Evolutionary conservation across 2,113 vertebrate genomes (phyloP).

Genomic region (Melanostigma gelatinosum): DNA sequence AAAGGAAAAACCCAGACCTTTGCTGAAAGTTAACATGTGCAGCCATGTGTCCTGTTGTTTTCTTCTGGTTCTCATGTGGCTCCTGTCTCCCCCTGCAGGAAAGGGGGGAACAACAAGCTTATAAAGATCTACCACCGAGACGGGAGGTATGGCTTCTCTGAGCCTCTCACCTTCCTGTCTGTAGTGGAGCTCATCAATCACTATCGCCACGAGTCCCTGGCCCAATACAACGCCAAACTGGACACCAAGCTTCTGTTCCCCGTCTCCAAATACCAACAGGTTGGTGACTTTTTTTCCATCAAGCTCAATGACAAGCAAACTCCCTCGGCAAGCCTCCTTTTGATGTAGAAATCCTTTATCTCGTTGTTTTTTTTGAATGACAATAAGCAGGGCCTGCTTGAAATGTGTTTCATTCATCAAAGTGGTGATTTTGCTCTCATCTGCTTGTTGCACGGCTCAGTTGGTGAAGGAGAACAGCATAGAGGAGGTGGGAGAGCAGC

Average conservation of each 20-base stretch:
- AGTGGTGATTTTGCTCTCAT: background rate
- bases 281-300: slow-evolving; percentile 62
- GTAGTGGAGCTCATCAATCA: slow-evolving; percentile 97
- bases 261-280: slow-evolving; percentile 97
- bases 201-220: slow-evolving; percentile 96
- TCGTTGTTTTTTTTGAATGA: background rate
- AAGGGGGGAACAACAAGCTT: slow-evolving; percentile 99
- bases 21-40: background rate
- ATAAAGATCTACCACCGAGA: slow-evolving; percentile 98
- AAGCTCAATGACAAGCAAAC: background rate
- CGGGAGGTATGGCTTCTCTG: slow-evolving; percentile 95
- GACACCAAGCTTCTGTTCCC: slow-evolving; percentile 96
- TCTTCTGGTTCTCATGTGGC: background rate
- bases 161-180: slow-evolving; percentile 94
- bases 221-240: slow-evolving; percentile 97
- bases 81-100: slow-evolving; percentile 84
- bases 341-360: background rate
- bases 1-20: background rate
- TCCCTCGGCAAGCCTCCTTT: background rate
- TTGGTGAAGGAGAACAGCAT: slow-evolving; percentile 98
- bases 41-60: background rate
- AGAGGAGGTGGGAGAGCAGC: slow-evolving; percentile 97
- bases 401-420: background rate
- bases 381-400: background rate
- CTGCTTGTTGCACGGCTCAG: slow-evolving; percentile 77